phyloP scores from a whole-genome alignment of 2,797 vertebrate genomes.

The Lithobates sylvaticus region DNA sequence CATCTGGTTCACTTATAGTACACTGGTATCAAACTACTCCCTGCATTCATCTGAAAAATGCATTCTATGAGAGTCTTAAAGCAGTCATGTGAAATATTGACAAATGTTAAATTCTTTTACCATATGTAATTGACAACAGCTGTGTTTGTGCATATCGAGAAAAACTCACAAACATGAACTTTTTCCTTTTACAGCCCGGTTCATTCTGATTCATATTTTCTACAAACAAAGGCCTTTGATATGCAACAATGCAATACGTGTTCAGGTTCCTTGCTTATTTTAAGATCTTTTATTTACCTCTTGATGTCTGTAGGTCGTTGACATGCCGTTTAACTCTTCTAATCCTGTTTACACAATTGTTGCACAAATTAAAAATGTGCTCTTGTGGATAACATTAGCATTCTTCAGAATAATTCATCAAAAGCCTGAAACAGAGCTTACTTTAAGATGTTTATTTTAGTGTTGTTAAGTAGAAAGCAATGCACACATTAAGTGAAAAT shows the following conservation, averaged over 20 bases:
- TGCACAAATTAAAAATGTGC: slow-evolving; percentile 87
- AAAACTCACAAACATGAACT: slow-evolving; percentile 61
- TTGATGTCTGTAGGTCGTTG: slow-evolving; percentile 85
- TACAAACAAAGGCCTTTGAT: slow-evolving; percentile 80
- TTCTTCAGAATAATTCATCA: slow-evolving; percentile 86
- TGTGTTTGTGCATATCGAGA: slow-evolving; percentile 66
- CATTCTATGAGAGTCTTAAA: slow-evolving; percentile 44
- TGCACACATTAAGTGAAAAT: slow-evolving; percentile 74
- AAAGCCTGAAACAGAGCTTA: slow-evolving; percentile 82
- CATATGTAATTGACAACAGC: slow-evolving; percentile 70
- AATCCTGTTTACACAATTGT: slow-evolving; percentile 85
- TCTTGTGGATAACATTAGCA: slow-evolving; percentile 87
- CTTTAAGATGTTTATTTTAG: slow-evolving; percentile 76
- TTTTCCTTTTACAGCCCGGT: slow-evolving; percentile 22
- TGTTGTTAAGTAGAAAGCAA: slow-evolving; percentile 80
- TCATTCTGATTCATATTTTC: slow-evolving; percentile 66
- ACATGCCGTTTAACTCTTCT: slow-evolving; percentile 86
- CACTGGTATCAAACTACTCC: slow-evolving; percentile 47
- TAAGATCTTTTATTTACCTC: slow-evolving; percentile 89
- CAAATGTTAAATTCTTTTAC: slow-evolving; percentile 68
- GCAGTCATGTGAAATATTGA: slow-evolving; percentile 56
- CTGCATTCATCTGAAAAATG: slow-evolving; percentile 40
- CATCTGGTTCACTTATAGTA: slow-evolving; percentile 52
- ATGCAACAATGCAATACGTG: slow-evolving; percentile 73
- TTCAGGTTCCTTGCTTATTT: slow-evolving; percentile 85